phyloP scores from a whole-genome alignment of 2,888 invertebrate species.

The Vannuccia rotundouncinata region DNA sequence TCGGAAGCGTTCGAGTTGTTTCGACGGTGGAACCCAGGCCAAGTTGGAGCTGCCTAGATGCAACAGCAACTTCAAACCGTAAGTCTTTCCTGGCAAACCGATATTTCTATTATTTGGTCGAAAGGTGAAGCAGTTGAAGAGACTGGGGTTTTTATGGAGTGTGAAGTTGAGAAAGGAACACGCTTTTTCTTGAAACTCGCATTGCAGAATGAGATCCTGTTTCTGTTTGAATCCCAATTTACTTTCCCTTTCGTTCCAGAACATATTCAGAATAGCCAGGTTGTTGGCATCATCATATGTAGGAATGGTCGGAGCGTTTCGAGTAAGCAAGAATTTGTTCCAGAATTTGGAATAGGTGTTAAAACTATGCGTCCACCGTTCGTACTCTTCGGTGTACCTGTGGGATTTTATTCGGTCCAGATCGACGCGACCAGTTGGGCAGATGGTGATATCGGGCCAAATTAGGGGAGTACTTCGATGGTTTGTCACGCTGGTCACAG shows the following conservation, averaged over 20 bases:
- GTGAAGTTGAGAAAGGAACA: constrained; percentile 14
- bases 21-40: not conserved
- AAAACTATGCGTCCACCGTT: not conserved
- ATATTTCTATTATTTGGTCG: not conserved
- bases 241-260: not conserved
- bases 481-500: not conserved
- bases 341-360: not conserved
- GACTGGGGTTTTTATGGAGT: not conserved
- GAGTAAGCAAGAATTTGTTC: not conserved
- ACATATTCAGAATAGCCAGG: not conserved
- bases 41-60: constrained; percentile 22
- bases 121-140: constrained; percentile 23
- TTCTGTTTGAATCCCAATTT: not conserved
- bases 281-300: not conserved
- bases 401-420: not conserved
- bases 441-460: constrained; percentile 34
- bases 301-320: not conserved
- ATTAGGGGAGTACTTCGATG: not conserved
- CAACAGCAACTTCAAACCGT: constrained; percentile 19
- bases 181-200: not conserved
- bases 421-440: constrained; percentile 28
- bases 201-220: constrained; percentile 30
- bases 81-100: not conserved
- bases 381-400: not conserved
- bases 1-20: constrained; percentile 10